Conservation (phyloP, 2,888 invertebrate genomes). For the Spilarctia lutea region DNA sequence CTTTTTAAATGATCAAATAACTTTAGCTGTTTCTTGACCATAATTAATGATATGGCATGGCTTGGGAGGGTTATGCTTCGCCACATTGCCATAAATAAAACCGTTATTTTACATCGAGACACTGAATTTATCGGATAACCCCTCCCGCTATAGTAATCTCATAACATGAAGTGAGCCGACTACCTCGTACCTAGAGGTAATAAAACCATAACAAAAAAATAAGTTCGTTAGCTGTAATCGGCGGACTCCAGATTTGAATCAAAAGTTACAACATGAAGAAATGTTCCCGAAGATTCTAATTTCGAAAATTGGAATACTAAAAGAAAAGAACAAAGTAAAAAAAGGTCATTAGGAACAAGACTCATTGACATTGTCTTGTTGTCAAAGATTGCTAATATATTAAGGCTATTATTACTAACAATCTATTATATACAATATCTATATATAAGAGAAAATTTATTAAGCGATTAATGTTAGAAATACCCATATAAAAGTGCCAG, state of each 20-base stretch:
- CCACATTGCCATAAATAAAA: no score
- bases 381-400: neutral
- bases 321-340: neutral
- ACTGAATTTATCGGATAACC: no score
- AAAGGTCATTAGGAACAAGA: neutral
- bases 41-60: no score
- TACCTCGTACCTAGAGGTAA: no score
- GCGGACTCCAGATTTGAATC: neutral
- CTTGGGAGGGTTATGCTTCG: no score
- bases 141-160: no score
- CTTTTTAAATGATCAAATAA: neutral
- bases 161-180: no score
- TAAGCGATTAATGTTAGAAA: neutral
- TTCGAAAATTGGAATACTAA: neutral
- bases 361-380: neutral
- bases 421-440: no score
- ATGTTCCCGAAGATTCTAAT: neutral
- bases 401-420: neutral
- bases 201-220: no score
- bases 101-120: no score
- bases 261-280: neutral
- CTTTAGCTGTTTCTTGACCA: no score
- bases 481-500: neutral
- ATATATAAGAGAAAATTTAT: neutral
- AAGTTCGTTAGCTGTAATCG: neutral